These are phyloP conservation scores for Drosophila prosaltans DNA, from an alignment of 1,140 invertebrate genomes.

Conservation along the genomic window DNA sequence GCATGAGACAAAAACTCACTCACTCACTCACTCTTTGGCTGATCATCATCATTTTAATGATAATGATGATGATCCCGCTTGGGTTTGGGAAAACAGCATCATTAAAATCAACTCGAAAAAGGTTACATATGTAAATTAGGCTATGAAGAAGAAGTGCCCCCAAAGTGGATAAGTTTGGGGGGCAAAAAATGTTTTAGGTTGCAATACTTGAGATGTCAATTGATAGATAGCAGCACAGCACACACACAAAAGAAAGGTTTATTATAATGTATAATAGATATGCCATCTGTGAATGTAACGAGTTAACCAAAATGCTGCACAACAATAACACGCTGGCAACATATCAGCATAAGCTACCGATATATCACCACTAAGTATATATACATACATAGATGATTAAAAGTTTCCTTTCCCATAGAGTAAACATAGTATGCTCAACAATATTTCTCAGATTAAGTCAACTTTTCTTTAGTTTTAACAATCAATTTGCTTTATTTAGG, in stretches of 20 bases:
- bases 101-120: slow-evolving; percentile 52
- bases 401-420: too few species aligned
- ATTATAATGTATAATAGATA: slow-evolving; percentile 6
- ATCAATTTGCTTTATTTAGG: too few species aligned
- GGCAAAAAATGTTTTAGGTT: slow-evolving; percentile 1
- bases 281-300: slow-evolving; percentile 5
- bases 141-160: slow-evolving; percentile 22
- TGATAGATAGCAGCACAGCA: slow-evolving; percentile 19
- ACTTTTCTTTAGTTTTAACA: too few species aligned
- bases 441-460: too few species aligned
- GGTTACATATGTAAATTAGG: slow-evolving; percentile 69
- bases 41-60: slow-evolving; percentile 21
- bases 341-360: neutral
- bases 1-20: neutral
- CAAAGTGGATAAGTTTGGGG: neutral
- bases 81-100: slow-evolving; percentile 41
- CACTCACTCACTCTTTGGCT: neutral
- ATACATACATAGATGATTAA: too few species aligned
- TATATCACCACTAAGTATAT: neutral
- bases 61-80: slow-evolving; percentile 36
- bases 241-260: neutral
- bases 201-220: slow-evolving; percentile 60
- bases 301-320: neutral
- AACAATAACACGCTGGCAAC: neutral
- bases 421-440: too few species aligned